Evolutionary conservation across 2,113 vertebrate genomes (phyloP).

Genomic region (Piaya cayana): DNA sequence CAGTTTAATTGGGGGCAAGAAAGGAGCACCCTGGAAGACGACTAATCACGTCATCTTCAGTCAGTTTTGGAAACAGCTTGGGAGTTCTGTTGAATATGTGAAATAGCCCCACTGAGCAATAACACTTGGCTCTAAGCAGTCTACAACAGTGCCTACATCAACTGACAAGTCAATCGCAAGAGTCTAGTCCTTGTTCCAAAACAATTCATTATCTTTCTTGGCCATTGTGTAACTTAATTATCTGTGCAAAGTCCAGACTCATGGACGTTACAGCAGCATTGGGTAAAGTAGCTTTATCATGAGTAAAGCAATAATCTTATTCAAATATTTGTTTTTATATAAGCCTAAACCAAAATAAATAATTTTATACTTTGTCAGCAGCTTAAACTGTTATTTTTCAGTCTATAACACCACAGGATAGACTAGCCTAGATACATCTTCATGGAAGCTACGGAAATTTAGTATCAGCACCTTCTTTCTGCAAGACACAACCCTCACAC

Average conservation of each 20-base stretch:
- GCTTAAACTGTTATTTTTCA: not conserved
- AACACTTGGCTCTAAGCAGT: not conserved
- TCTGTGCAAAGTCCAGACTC: not conserved
- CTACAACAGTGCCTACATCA: not conserved
- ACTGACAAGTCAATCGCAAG: conserved; percentile 9
- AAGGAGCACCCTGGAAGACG: not conserved
- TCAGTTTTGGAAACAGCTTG: not conserved
- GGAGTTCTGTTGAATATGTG: not conserved
- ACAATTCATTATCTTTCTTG: not conserved
- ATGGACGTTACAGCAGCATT: not conserved
- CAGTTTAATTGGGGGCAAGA: not conserved
- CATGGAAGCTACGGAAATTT: not conserved
- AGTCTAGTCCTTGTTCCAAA: not conserved
- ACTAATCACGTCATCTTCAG: not conserved
- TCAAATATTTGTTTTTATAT: not conserved
- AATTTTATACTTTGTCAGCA: not conserved
- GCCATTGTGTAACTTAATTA: not conserved
- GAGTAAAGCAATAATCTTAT: not conserved
- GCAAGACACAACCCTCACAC: not conserved
- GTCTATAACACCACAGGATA: not conserved
- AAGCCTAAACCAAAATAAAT: not conserved
- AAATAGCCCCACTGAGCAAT: not conserved
- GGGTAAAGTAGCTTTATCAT: not conserved
- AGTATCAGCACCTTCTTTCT: not conserved
- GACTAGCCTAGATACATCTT: not conserved